These are phyloP conservation scores for Pseudonaja textilis DNA, from an alignment of 2,113 vertebrate genomes.

Conservation along the genomic window DNA sequence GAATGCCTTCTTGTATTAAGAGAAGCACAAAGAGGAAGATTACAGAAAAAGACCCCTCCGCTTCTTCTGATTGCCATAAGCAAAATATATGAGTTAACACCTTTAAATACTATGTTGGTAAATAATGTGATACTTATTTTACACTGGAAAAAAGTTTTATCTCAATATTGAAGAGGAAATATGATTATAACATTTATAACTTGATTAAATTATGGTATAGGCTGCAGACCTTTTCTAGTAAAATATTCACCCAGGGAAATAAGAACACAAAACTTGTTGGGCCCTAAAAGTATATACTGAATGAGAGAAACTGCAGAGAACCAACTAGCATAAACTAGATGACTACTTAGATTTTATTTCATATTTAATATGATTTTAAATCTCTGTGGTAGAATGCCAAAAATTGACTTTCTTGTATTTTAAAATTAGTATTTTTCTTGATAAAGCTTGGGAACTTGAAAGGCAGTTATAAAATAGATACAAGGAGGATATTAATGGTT, in stretches of 20 bases:
- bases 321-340: not conserved
- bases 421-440: not conserved
- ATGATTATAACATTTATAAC: not conserved
- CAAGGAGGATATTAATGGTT: not conserved
- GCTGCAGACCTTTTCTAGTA: not conserved
- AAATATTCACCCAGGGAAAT: slow-evolving; percentile 24
- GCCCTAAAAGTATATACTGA: not conserved
- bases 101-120: not conserved
- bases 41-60: not conserved
- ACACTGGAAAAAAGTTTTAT: slow-evolving; percentile 21
- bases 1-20: slow-evolving; percentile 30
- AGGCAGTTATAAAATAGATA: not conserved
- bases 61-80: not conserved
- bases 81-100: not conserved
- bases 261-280: not conserved
- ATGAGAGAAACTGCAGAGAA: not conserved
- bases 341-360: not conserved
- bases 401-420: not conserved
- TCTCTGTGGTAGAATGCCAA: not conserved
- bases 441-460: not conserved
- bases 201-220: slow-evolving; percentile 2
- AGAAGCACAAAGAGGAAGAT: not conserved
- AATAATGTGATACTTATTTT: not conserved
- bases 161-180: not conserved
- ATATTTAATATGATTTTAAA: not conserved